Evolutionary conservation across 2,888 invertebrate species (phyloP), one percentile per base, ranked within the genome.

Genomic region (Tineola bisselliella): DNA sequence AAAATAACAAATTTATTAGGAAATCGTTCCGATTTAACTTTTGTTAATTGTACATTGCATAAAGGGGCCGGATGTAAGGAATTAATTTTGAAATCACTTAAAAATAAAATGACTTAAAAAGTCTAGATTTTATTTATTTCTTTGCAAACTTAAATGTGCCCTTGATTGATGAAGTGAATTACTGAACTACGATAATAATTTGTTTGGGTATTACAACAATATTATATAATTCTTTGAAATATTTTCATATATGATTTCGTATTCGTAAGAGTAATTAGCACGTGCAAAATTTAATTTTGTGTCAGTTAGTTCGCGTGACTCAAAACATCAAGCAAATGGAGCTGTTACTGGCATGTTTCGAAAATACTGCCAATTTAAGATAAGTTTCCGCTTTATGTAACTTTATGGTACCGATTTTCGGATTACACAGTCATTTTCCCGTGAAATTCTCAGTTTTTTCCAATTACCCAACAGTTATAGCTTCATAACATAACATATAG

Each of bases 361-460:
- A 54, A 54, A 54, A 54, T 54, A 54, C 54, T 25, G 10, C 18
- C 54, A 54, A 54, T 54, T 54, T 54, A 54, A 12, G 48, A 8
- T 48, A 48, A 48, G 18, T 48, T 48, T 48, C 48, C 48, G 18
- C 18, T 15, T 48, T 54, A 54, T 54, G 25, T 54, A 54, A 54
- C 48, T 48, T 48, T 48, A 48, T 48, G 48, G 48, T 48, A 48
- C 13, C 48, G 48, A 48, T 48, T 48, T 48, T 48, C 48, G 17
- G 13, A 48, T 48, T 48, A 48, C 48, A 48, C 15, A 17, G 48
- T 17, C 10, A 13, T 17, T 48, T 48, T 48, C 15, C 48, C 17
- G 48, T 48, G 17, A 48, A 48, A 48, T 48, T 3, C 15, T 1
- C 2, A 6, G 48, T 48, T 48, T 48, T 48, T 48, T 48, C 13